Evolutionary conservation across 2,888 invertebrate species (phyloP).

Genomic region (Trichopoda pennipes): DNA sequence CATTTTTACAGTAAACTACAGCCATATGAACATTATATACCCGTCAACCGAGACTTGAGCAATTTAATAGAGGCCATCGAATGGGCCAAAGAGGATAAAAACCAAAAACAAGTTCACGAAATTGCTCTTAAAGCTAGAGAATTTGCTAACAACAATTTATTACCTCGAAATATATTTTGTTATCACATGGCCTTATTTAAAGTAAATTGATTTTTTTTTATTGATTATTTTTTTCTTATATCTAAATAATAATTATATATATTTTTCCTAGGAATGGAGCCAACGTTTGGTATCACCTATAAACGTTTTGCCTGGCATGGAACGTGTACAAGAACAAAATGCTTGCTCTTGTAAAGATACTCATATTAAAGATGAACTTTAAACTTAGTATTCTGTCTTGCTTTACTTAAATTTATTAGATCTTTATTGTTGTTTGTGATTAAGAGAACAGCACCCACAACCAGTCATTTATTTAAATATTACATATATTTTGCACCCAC

Average conservation of each 20-base stretch:
- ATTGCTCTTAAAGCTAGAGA: slow-evolving; percentile 86
- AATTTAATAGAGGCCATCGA: slow-evolving; percentile 89
- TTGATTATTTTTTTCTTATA: not conserved
- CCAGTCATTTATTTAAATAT: slow-evolving; percentile 34
- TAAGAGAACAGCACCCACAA: slow-evolving; percentile 15
- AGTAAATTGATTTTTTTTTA: slow-evolving; percentile 78
- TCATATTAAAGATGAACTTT: slow-evolving; percentile 75
- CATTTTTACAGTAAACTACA: slow-evolving; percentile 91
- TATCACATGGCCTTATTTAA: slow-evolving; percentile 89
- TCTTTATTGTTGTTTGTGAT: slow-evolving; percentile 18
- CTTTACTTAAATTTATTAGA: slow-evolving; percentile 10
- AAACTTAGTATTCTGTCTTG: slow-evolving; percentile 60
- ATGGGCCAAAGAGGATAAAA: slow-evolving; percentile 89
- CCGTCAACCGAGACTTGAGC: slow-evolving; percentile 89
- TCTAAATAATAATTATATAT: slow-evolving; percentile 4
- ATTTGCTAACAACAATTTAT: slow-evolving; percentile 88
- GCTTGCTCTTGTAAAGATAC: slow-evolving; percentile 77
- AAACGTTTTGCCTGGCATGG: slow-evolving; percentile 84
- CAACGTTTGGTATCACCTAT: slow-evolving; percentile 84
- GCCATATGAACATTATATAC: slow-evolving; percentile 91
- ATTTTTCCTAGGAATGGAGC: slow-evolving; percentile 86
- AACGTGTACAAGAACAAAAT: slow-evolving; percentile 82
- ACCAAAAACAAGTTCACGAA: slow-evolving; percentile 82
- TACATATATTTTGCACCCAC: slow-evolving; percentile 45
- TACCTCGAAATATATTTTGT: slow-evolving; percentile 93